phyloP scores from a whole-genome alignment of 2,113 vertebrate genomes.

The Microcebus ravelobensis region DNA sequence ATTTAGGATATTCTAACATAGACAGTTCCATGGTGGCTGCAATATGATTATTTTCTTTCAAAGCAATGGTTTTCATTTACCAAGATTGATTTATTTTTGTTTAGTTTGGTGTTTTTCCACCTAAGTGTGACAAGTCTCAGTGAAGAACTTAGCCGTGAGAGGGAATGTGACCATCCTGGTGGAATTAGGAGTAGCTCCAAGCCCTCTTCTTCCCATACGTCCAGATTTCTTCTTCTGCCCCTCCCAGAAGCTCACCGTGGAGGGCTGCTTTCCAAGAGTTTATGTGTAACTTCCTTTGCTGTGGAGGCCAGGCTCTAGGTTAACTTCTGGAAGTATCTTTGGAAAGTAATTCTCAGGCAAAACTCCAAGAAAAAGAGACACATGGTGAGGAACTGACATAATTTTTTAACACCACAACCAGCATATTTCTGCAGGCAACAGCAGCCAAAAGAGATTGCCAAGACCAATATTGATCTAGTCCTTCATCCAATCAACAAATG shows the following conservation, averaged over 20 bases:
- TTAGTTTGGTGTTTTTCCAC: slow-evolving; percentile 11
- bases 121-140: background rate
- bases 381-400: slow-evolving; percentile 93
- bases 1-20: background rate
- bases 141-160: background rate
- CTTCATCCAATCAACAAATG: slow-evolving; percentile 94
- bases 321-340: slow-evolving; percentile 89
- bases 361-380: slow-evolving; percentile 89
- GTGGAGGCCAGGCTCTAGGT: slow-evolving; percentile 82
- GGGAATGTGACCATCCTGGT: background rate
- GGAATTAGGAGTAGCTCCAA: background rate
- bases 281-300: slow-evolving; percentile 82
- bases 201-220: background rate
- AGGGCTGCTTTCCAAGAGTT: slow-evolving; percentile 71
- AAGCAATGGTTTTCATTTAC: slow-evolving; percentile 59
- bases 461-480: slow-evolving; percentile 92
- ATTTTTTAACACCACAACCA: slow-evolving; percentile 92
- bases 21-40: background rate
- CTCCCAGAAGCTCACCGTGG: slow-evolving; percentile 71
- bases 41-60: slow-evolving; percentile 38
- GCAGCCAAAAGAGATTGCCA: slow-evolving; percentile 86
- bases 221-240: slow-evolving; percentile 52
- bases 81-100: slow-evolving; percentile 41
- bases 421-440: slow-evolving; percentile 87
- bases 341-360: slow-evolving; percentile 87